Evolutionary conservation across 1,140 invertebrate species (phyloP).

Genomic region (Cydia splendana): DNA sequence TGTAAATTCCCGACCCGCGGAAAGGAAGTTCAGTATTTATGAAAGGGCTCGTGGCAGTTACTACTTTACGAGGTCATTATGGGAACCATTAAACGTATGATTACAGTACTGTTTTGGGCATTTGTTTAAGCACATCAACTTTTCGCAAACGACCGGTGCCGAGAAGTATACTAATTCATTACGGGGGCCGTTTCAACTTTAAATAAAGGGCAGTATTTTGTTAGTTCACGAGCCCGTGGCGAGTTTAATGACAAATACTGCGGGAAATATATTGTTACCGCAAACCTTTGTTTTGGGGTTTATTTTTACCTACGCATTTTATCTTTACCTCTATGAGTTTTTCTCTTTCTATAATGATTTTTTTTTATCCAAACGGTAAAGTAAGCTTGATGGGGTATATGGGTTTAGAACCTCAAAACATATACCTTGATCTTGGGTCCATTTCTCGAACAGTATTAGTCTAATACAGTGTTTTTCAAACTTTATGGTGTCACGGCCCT

Average conservation of each 20-base stretch:
- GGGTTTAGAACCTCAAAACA: no score
- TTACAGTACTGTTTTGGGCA: slow-evolving; percentile 66
- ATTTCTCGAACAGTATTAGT: no score
- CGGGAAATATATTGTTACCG: neutral
- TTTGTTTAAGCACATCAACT: slow-evolving; percentile 74
- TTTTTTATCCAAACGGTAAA: no score
- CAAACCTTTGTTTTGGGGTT: neutral
- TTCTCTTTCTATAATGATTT: no score
- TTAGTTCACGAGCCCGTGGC: slow-evolving; percentile 43
- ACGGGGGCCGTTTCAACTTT: slow-evolving; percentile 51
- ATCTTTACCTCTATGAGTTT: no score
- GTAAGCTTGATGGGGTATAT: no score
- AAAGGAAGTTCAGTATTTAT: slow-evolving; percentile 55
- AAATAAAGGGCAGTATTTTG: slow-evolving; percentile 58
- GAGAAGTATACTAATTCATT: slow-evolving; percentile 74
- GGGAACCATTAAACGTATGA: slow-evolving; percentile 75
- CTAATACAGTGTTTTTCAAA: no score
- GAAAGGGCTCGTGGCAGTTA: slow-evolving; percentile 56
- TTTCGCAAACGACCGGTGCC: slow-evolving; percentile 67
- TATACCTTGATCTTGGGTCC: no score
- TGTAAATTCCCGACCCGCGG: slow-evolving; percentile 42
- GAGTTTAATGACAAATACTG: neutral
- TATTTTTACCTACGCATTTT: neutral
- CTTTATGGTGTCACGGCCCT: no score
- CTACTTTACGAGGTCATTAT: slow-evolving; percentile 76